Percentiles rank a stretch among this genome's conserved stretches.
Evolutionary conservation across 1,140 invertebrate species (phyloP).

Genomic region (Musca domestica): DNA sequence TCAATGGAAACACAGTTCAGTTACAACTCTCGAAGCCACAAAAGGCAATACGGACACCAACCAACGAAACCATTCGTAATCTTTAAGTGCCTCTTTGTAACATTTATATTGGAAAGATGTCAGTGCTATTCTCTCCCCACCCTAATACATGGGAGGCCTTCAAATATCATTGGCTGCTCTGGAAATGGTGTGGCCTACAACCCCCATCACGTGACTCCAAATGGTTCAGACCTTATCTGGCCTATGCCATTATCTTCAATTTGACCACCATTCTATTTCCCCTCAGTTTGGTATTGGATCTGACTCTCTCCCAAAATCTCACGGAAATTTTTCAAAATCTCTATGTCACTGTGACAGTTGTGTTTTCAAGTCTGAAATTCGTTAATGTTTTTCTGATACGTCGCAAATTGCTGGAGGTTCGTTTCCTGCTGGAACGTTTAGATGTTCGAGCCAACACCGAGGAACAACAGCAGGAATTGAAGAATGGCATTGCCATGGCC

Average conservation of each 20-base stretch:
- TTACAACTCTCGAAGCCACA: no score
- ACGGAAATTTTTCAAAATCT: conserved; percentile 34
- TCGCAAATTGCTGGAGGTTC: conserved; percentile 16
- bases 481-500: conserved; percentile 9
- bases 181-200: conserved; percentile 29
- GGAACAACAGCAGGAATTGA: conserved; percentile 16
- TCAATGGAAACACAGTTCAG: no score
- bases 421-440: conserved; percentile 26
- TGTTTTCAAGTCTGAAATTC: conserved; percentile 30
- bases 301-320: conserved; percentile 25
- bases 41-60: no score
- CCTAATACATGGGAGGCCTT: conserved; percentile 31
- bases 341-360: conserved; percentile 22
- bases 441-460: conserved; percentile 25
- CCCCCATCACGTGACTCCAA: neutral
- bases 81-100: no score
- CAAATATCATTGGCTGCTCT: conserved; percentile 34
- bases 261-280: neutral
- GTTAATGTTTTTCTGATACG: conserved; percentile 23
- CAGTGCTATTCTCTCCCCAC: no score
- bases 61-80: no score
- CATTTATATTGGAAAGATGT: no score
- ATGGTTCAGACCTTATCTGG: conserved; percentile 28
- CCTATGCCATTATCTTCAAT: conserved; percentile 23
- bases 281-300: neutral